Percentiles rank a stretch among this genome's conserved stretches.
These are phyloP conservation scores for Phortica magna DNA, from an alignment of 2,888 invertebrate species.

Conservation along the genomic window DNA sequence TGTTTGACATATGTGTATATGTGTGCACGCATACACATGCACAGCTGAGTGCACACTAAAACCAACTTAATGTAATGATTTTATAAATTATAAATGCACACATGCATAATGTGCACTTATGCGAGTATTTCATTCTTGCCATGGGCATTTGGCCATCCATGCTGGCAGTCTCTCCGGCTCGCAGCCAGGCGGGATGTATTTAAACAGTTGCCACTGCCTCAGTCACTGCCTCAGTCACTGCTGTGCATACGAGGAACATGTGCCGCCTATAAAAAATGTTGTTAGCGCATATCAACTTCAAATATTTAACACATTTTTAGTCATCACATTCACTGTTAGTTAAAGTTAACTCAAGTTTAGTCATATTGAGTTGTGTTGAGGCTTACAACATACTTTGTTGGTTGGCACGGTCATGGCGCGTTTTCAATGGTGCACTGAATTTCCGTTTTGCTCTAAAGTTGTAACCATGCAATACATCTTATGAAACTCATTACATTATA, in stretches of 20 bases:
- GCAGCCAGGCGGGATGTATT: background rate
- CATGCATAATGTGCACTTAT: constrained; percentile 52
- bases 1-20: background rate
- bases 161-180: background rate
- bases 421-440: too few species aligned
- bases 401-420: too few species aligned
- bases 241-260: background rate
- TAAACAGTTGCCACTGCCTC: background rate
- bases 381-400: too few species aligned
- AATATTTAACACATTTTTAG: background rate
- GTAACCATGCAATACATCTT: too few species aligned
- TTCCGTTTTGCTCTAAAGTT: too few species aligned
- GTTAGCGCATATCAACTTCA: background rate
- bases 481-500: too few species aligned
- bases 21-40: background rate
- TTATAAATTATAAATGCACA: constrained; percentile 73
- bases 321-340: background rate
- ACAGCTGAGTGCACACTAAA: constrained; percentile 28
- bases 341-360: background rate
- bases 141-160: constrained; percentile 5
- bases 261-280: constrained; percentile 8
- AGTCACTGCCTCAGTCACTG: background rate
- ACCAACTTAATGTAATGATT: constrained; percentile 73
- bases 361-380: too few species aligned
- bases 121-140: constrained; percentile 1